Percentiles rank a stretch among this genome's conserved stretches.
phyloP scores from a whole-genome alignment of 2,888 invertebrate species.

The Sarcophaga variegata region DNA sequence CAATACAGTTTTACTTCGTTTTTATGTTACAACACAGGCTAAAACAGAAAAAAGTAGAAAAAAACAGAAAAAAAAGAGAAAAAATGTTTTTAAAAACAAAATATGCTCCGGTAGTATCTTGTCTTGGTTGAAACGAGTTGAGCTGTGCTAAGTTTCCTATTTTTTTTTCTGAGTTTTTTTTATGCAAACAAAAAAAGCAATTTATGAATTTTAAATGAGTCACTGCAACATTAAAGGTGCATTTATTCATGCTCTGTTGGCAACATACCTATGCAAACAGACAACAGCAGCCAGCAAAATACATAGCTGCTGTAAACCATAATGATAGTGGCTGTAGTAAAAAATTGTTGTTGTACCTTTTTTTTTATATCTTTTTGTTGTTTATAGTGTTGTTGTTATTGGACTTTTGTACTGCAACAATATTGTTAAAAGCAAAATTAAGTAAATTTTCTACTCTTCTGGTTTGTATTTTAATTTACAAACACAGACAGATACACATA shows the following conservation, averaged over 20 bases:
- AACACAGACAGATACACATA: background rate
- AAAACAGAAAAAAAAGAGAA: background rate
- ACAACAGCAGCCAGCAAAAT: conserved; percentile 36
- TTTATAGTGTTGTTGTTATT: too few relatives aligned
- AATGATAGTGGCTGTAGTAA: conserved; percentile 9
- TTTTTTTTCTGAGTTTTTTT: too few relatives aligned
- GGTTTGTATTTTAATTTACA: conserved; percentile 61
- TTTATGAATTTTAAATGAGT: conserved; percentile 71
- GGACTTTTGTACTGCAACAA: conserved; percentile 35
- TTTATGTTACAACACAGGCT: conserved; percentile 1
- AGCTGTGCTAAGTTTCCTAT: background rate
- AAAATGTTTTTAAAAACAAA: conserved; percentile 16
- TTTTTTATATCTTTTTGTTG: background rate
- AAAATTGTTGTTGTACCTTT: conserved; percentile 1
- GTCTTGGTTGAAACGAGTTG: conserved; percentile 22
- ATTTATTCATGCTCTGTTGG: conserved; percentile 67
- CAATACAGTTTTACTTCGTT: conserved; percentile 10
- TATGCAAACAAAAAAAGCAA: conserved; percentile 70
- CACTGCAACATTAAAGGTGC: conserved; percentile 68
- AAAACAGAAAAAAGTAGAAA: background rate
- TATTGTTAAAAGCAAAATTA: conserved; percentile 67
- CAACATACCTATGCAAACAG: conserved; percentile 13
- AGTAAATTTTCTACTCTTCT: conserved; percentile 63
- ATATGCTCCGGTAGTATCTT: conserved; percentile 47
- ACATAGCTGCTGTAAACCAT: conserved; percentile 13